Conservation (phyloP, 2,888 invertebrate species). For the Leucoptera coffeella region DNA sequence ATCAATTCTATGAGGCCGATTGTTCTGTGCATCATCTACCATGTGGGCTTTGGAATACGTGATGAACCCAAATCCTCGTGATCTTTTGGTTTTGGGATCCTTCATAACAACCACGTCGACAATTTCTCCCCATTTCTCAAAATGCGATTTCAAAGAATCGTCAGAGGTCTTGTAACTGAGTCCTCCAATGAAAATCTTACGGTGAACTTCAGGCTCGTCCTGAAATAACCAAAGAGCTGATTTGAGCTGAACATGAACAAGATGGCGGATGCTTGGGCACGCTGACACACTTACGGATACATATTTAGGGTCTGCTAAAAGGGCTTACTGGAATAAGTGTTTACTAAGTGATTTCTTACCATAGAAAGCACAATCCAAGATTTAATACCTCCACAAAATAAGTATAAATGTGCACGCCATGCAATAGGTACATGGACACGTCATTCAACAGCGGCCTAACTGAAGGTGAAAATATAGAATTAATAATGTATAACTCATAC, state of each 20-base stretch:
- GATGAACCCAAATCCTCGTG: conserved; percentile 97
- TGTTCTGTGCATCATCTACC: conserved; percentile 94
- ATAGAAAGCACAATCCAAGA: no score
- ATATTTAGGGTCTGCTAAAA: no score
- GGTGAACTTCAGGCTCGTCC: conserved; percentile 76
- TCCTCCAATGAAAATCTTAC: conserved; percentile 94
- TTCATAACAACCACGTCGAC: conserved; percentile 97
- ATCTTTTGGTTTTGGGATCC: conserved; percentile 89
- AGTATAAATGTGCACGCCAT: no score
- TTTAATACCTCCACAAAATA: no score
- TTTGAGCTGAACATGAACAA: conserved; percentile 23
- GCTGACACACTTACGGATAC: no score
- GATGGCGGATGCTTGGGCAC: conserved; percentile 22
- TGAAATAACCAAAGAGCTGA: conserved; percentile 14
- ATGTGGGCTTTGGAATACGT: conserved; percentile 90
- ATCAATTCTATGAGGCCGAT: conserved; percentile 88
- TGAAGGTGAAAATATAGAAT: no score
- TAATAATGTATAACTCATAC: no score
- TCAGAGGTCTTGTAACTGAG: conserved; percentile 92
- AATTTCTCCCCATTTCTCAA: conserved; percentile 95
- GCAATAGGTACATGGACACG: no score
- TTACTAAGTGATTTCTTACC: no score
- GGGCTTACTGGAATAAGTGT: no score
- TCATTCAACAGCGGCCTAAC: no score
- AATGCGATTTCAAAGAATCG: conserved; percentile 88